These are phyloP conservation scores for Setophaga kirtlandii DNA, from an alignment of 2,113 vertebrate genomes.

Conservation along the genomic window DNA sequence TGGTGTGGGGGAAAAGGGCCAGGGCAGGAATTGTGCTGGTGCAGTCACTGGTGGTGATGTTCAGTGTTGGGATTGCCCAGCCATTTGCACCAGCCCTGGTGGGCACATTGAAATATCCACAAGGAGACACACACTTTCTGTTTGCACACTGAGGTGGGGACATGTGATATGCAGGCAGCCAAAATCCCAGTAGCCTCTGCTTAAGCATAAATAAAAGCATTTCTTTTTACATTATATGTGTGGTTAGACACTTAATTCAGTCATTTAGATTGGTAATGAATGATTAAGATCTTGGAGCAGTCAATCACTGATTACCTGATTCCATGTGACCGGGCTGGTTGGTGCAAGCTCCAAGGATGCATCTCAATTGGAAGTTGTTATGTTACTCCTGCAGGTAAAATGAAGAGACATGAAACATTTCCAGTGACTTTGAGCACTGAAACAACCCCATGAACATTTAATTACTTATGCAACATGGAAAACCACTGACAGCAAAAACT, in stretches of 20 bases:
- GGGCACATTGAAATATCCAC: accelerated
- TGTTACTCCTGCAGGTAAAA: background rate
- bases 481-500: background rate
- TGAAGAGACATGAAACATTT: background rate
- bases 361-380: background rate
- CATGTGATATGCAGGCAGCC: background rate
- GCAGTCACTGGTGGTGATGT: accelerated
- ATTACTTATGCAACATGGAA: background rate
- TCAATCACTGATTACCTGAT: background rate
- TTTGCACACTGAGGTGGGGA: background rate
- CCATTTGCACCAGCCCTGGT: too few relatives aligned
- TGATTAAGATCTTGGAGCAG: background rate
- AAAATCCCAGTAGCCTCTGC: background rate
- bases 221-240: background rate
- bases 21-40: too few relatives aligned
- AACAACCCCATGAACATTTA: background rate
- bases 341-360: background rate
- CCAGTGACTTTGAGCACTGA: background rate
- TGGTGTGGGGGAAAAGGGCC: accelerated
- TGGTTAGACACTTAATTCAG: background rate
- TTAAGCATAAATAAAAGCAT: background rate
- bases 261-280: background rate
- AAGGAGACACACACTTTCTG: accelerated
- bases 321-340: accelerated
- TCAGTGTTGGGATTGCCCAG: background rate